Evolutionary conservation across 2,888 invertebrate species (phyloP).

Genomic region (Polietes domitor): DNA sequence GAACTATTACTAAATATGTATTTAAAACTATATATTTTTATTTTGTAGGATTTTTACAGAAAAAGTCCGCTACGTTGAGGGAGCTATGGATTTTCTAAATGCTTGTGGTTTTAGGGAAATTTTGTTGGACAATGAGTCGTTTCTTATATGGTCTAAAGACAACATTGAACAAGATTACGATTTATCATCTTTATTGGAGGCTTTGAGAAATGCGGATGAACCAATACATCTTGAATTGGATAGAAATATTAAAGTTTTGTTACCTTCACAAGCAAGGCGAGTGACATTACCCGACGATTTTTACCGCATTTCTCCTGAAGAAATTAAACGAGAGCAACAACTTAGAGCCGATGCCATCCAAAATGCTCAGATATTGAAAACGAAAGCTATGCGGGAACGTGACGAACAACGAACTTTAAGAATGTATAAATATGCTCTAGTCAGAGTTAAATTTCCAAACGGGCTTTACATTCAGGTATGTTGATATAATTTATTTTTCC

Average conservation of each 20-base stretch:
- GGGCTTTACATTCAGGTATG: slow-evolving; percentile 89
- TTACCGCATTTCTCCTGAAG: slow-evolving; percentile 90
- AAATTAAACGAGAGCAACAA: slow-evolving; percentile 91
- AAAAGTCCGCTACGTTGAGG: slow-evolving; percentile 89
- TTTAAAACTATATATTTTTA: neutral
- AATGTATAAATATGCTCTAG: slow-evolving; percentile 92
- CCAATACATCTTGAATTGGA: slow-evolving; percentile 92
- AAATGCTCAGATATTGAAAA: slow-evolving; percentile 90
- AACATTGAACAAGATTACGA: slow-evolving; percentile 81
- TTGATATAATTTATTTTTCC: neutral
- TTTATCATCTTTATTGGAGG: slow-evolving; percentile 87
- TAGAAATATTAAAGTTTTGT: slow-evolving; percentile 91
- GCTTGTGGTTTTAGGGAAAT: slow-evolving; percentile 91
- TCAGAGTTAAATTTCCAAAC: slow-evolving; percentile 94
- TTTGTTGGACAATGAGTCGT: slow-evolving; percentile 84
- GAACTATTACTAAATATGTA: neutral
- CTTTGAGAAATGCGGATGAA: slow-evolving; percentile 89
- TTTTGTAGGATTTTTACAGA: slow-evolving; percentile 85
- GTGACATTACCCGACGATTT: slow-evolving; percentile 91
- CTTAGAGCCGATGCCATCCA: slow-evolving; percentile 89
- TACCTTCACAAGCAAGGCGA: slow-evolving; percentile 88
- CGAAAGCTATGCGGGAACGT: slow-evolving; percentile 97
- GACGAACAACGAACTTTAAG: slow-evolving; percentile 91
- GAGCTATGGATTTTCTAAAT: slow-evolving; percentile 89
- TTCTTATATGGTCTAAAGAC: slow-evolving; percentile 84